Conservation (phyloP, 2,888 invertebrate genomes). For the Hylaea fasciaria region DNA sequence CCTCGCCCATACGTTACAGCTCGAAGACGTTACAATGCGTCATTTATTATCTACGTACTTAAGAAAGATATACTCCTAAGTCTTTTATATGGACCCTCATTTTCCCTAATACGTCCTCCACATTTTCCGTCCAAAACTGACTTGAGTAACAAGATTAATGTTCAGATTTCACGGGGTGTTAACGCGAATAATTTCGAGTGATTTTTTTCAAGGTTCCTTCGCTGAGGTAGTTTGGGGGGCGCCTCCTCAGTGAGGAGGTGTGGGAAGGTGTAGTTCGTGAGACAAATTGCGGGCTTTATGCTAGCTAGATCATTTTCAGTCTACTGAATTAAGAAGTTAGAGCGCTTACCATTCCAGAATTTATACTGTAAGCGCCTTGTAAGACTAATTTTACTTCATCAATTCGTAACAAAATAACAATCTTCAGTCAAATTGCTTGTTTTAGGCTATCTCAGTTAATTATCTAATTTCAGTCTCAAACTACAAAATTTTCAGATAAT, state of each 20-base stretch:
- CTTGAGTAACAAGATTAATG: conserved; percentile 64
- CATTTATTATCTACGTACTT: conserved; percentile 23
- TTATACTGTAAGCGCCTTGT: too few species aligned
- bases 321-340: neutral
- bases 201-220: conserved; percentile 54
- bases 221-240: conserved; percentile 12
- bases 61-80: conserved; percentile 31
- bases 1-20: too few species aligned
- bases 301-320: neutral
- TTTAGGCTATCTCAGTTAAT: too few species aligned
- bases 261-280: conserved; percentile 17
- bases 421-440: too few species aligned
- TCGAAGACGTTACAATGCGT: conserved; percentile 8
- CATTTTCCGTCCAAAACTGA: conserved; percentile 44
- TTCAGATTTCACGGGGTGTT: conserved; percentile 68
- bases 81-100: conserved; percentile 43
- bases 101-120: conserved; percentile 36
- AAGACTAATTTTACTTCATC: too few species aligned
- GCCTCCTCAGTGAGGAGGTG: conserved; percentile 17
- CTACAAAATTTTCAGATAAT: too few species aligned
- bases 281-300: conserved; percentile 10
- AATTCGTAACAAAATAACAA: too few species aligned
- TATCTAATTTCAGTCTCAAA: too few species aligned
- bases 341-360: neutral
- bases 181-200: conserved; percentile 66